These are phyloP conservation scores for Dunckerocampus dactyliophorus DNA, from an alignment of 2,113 vertebrate genomes.

Conservation along the genomic window DNA sequence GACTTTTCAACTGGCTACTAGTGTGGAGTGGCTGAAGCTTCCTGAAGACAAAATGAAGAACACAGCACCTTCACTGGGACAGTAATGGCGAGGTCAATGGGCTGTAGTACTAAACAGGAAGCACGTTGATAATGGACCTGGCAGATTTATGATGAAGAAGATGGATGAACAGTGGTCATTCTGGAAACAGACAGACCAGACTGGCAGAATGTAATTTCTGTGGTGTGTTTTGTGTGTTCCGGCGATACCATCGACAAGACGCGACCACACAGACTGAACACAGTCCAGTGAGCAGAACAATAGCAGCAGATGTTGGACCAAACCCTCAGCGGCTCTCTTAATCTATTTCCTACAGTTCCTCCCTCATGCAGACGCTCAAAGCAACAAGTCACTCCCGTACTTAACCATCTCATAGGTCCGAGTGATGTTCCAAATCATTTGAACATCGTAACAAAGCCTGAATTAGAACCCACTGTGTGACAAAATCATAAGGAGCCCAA, in stretches of 20 bases:
- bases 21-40: constrained; percentile 71
- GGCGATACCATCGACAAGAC: constrained; percentile 36
- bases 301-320: constrained; percentile 55
- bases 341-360: constrained; percentile 74
- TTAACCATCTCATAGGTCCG: constrained; percentile 11
- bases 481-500: constrained; percentile 15
- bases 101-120: constrained; percentile 36
- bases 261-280: constrained; percentile 41
- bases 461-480: not conserved
- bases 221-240: constrained; percentile 30
- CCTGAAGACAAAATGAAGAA: constrained; percentile 62
- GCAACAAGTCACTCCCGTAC: constrained; percentile 23
- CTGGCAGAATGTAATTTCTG: not conserved
- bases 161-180: constrained; percentile 5
- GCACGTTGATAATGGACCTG: constrained; percentile 17
- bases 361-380: constrained; percentile 53
- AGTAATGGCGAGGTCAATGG: constrained; percentile 19
- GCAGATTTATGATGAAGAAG: constrained; percentile 19
- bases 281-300: constrained; percentile 58
- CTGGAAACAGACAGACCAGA: constrained; percentile 5
- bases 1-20: constrained; percentile 67
- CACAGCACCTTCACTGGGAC: constrained; percentile 40
- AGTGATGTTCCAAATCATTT: constrained; percentile 1
- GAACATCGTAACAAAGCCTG: constrained; percentile 3
- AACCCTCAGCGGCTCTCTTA: constrained; percentile 52